Evolutionary conservation across 2,888 invertebrate genomes (phyloP), one percentile per base, ranked within the genome.

Genomic region (Microchrysa polita): DNA sequence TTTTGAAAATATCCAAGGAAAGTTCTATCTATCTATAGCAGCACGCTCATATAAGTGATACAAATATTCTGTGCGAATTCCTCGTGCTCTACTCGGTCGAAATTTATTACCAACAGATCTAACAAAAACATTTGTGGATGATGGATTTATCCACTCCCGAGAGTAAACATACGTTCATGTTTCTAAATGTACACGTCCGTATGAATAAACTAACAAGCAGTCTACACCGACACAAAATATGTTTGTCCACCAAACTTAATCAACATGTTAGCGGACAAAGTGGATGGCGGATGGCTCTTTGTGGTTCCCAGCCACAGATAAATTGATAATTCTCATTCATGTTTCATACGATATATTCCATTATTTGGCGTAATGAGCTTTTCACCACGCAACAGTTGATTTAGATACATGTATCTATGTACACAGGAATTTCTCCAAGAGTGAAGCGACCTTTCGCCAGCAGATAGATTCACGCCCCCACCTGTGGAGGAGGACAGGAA

Each of bases 401-500:
- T 55, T n/a, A 48, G 48, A 48, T 48, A 48, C 48, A 48, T 48
- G 10, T 48, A 48, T 48, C 48, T 48, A 48, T 48, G 55, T 55
- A 55, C 22, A 65, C 20, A 44, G 14, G 20, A 48, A 65, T 65
- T 65, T 65, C 65, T 44, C 65, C 65, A 42, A 44, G 22, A 65
- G 61, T 34, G 16, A 67, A 34, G 27, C 27, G 22, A 27, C 69
- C 69, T 69, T 42, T 69, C 57, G 14, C 48, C 65, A 16, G 42
- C 40, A 69, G 69, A 69, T 20, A 40, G 34, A 53, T 10, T 34
- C n/a, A n/a, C 40, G 69, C 69, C 55, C 69, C 69, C 55, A 16
- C 69, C 59, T 40, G 18, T 34, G 40, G 40, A 40, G 42, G 14
- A 5, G 23, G 67, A 27, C 53, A 40, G 61, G 61, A 61, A 40